Base-by-base conservation (phyloP, 2,888 invertebrate species). In the Spodoptera exigua region DNA sequence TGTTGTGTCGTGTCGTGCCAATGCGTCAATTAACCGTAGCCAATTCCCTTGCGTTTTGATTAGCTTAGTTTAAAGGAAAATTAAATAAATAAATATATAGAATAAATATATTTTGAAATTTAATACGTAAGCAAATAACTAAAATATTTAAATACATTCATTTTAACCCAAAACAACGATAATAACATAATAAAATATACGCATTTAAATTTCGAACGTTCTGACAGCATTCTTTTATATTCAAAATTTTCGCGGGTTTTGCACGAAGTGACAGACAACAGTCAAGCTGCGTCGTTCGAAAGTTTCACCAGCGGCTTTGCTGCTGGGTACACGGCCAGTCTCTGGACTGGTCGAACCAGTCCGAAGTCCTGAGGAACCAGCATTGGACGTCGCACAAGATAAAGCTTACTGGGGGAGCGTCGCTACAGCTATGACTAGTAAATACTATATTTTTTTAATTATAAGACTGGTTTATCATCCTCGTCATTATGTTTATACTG, bases 291-390 rank as follows among this genome's bases (percentile, higher is more conserved):
- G 93, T 85, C 92, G 94, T 53, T 91, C 93, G 78, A 86, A 90
- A 83, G 92, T 91, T 67, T 89, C 94, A 66, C 92, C 95, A 85
- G 95, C 93, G 85, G 93, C 94, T 44, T 67, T 95, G 93, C 94
- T 95, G 88, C 95, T 95, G 80, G 95, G 95, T 75, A 95, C 95
- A 59, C 90, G 95, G 76, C 92, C 94, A 41, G 91, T 94, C 66
- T 94, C 94, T 32, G 95, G 94, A 53, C 87, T 94, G 76, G 88
- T 94, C 74, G 94, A 94, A 74, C 93, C 92, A 9, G 90, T 88
- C 41, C 81, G 94, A 52, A 92, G 92, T 59, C 94, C 94, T 36
- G 94, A 94, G 60, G 94, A 94, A 70, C 92, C 90, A 55, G 91
- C 92, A 18, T 80, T 92, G 76, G 94, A 95, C 89, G 94, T 94